Percentiles rank a stretch among this genome's conserved stretches.
Conservation (phyloP, 1,140 invertebrate genomes). For the Zophobas atratus region DNA sequence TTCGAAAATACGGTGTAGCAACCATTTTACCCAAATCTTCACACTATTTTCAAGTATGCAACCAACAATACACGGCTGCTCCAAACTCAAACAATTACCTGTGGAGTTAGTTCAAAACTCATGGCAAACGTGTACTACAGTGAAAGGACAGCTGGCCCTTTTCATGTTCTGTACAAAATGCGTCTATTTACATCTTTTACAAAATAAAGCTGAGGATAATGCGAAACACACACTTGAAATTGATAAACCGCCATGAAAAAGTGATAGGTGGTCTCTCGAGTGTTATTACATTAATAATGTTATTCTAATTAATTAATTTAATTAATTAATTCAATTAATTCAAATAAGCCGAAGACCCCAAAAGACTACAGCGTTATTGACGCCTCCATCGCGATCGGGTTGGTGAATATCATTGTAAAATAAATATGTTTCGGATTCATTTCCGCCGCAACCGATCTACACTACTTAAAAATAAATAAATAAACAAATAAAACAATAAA, state of each 20-base stretch:
- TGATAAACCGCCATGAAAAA: conserved; percentile 32
- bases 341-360: conserved; percentile 59
- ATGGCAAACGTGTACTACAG: conserved; percentile 37
- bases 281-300: conserved; percentile 52
- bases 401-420: background rate
- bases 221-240: conserved; percentile 40
- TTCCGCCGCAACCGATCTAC: background rate
- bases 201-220: conserved; percentile 37
- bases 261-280: conserved; percentile 55
- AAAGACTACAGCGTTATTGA: conserved; percentile 57
- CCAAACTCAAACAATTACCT: background rate
- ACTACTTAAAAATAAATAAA: background rate
- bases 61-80: background rate
- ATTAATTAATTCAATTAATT: background rate
- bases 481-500: background rate
- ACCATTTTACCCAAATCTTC: too few relatives aligned
- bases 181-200: conserved; percentile 29
- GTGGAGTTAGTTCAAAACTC: conserved; percentile 42
- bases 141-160: conserved; percentile 15
- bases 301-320: conserved; percentile 51
- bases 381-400: background rate
- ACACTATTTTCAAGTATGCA: background rate
- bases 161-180: conserved; percentile 29
- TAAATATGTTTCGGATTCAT: background rate
- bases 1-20: too few relatives aligned